A percentile compares a stretch with the other conserved stretches of the same genome.
phyloP scores from a whole-genome alignment of 2,113 vertebrate genomes.

The Phaethornis superciliosus region DNA sequence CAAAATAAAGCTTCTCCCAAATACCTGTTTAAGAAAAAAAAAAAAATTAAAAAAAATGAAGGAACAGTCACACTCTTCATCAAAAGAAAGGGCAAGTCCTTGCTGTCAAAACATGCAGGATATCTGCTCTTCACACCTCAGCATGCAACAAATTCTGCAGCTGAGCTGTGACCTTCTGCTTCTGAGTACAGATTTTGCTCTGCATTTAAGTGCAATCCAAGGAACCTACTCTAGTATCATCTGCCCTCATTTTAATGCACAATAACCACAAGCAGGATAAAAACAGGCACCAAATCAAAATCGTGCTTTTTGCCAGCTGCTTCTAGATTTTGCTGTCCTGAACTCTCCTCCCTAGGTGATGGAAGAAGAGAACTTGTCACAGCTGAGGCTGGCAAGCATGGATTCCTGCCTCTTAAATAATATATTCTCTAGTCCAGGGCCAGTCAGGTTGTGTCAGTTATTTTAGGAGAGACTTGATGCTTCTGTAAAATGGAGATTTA shows the following conservation, averaged over 20 bases:
- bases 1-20: constrained; percentile 91
- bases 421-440: neutral
- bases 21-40: constrained; percentile 70
- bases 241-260: neutral
- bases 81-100: neutral
- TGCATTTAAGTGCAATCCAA: neutral
- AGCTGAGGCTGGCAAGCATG: neutral
- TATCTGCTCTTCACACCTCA: neutral
- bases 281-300: neutral
- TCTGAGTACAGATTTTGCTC: neutral
- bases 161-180: neutral
- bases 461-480: neutral
- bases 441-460: neutral
- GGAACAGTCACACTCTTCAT: neutral
- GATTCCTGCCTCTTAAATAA: neutral
- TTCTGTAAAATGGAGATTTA: neutral
- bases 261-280: neutral
- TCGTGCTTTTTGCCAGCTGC: neutral
- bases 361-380: neutral
- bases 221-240: neutral
- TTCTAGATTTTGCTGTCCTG: neutral
- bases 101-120: neutral
- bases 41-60: neutral
- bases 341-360: neutral
- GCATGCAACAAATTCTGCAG: neutral